Conservation (phyloP, 2,888 invertebrate genomes). For the Branchipolynoe longqiensis region DNA sequence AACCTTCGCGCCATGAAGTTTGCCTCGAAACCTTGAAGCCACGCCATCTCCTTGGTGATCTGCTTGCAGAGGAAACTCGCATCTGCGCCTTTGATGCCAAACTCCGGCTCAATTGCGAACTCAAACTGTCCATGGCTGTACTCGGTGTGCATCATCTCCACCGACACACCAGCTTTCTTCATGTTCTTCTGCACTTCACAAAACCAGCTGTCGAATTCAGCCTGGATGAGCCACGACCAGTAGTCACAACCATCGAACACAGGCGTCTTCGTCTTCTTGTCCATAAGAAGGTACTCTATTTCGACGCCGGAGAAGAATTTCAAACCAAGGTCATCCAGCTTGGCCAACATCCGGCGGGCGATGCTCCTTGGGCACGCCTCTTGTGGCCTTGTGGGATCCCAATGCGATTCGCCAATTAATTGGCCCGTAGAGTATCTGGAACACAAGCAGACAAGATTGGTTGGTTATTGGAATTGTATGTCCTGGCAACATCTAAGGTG, state of each 20-base stretch:
- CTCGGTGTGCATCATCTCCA: slow-evolving; percentile 31
- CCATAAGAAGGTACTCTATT: not conserved
- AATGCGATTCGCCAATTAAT: not conserved
- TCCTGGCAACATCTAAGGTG: too few relatives aligned
- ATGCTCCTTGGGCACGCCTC: slow-evolving; percentile 36
- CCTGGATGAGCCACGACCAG: not conserved
- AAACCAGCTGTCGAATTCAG: slow-evolving; percentile 32
- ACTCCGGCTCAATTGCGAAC: not conserved
- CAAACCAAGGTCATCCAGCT: not conserved
- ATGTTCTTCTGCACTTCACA: slow-evolving; percentile 15
- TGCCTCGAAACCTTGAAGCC: not conserved
- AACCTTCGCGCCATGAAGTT: slow-evolving; percentile 58
- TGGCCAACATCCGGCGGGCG: not conserved
- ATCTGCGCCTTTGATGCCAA: slow-evolving; percentile 57
- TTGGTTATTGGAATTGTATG: too few relatives aligned
- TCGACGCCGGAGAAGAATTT: slow-evolving; percentile 22
- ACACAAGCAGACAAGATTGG: too few relatives aligned
- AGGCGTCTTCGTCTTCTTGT: slow-evolving; percentile 2
- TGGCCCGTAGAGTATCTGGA: not conserved
- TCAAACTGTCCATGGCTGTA: slow-evolving; percentile 56
- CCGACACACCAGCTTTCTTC: slow-evolving; percentile 14
- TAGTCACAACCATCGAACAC: not conserved
- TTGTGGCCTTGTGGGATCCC: not conserved
- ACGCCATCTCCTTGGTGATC: slow-evolving; percentile 57
- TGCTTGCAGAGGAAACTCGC: slow-evolving; percentile 48